Evolutionary conservation across 2,113 vertebrate genomes (phyloP).

Genomic region (Microtus oregoni): DNA sequence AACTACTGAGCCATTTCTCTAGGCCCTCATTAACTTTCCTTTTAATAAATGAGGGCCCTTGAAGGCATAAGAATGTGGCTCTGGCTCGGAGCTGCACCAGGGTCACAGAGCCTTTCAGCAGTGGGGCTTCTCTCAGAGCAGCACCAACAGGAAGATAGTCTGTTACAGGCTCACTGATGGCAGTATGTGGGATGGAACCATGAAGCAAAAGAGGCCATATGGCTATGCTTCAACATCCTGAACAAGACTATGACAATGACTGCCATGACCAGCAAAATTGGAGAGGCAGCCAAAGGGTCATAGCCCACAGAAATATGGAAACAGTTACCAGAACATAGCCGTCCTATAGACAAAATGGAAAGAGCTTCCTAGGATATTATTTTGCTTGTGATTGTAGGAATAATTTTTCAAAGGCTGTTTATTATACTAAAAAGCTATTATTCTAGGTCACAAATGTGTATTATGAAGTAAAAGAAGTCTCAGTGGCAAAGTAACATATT

Average conservation of each 20-base stretch:
- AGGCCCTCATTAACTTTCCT: not conserved
- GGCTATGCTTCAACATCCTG: not conserved
- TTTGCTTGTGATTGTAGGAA: too few species aligned
- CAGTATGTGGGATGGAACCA: not conserved
- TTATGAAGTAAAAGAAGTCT: not conserved
- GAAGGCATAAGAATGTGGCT: not conserved
- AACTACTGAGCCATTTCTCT: not conserved
- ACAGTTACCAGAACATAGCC: not conserved
- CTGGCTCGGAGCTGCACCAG: not conserved
- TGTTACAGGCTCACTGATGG: not conserved
- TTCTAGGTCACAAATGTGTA: not conserved
- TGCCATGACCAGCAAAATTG: not conserved
- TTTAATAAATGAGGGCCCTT: not conserved
- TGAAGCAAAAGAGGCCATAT: not conserved
- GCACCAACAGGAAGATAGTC: not conserved
- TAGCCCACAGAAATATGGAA: not conserved
- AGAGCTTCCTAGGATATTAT: not conserved
- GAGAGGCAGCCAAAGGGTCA: not conserved
- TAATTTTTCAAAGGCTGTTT: not conserved
- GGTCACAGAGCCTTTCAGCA: not conserved
- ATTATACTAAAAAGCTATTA: constrained; percentile 5
- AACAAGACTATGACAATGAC: not conserved
- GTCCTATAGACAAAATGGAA: not conserved
- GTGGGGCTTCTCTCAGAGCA: not conserved
- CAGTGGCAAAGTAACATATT: not conserved